Base-by-base conservation (phyloP, 2,113 vertebrate genomes). In the Lepisosteus oculatus region DNA sequence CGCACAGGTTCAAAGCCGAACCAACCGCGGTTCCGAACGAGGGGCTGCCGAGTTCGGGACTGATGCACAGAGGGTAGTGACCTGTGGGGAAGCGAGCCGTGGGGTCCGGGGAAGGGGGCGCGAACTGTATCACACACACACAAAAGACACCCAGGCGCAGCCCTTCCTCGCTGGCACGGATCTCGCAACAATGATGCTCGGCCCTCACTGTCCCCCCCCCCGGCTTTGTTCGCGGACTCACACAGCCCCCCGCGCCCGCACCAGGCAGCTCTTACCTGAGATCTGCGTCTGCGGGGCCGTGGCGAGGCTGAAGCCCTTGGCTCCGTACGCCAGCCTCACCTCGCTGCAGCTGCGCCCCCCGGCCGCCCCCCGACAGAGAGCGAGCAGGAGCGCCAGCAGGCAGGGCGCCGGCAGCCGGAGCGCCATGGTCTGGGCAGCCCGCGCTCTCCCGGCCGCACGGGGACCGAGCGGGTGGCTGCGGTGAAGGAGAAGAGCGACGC, bases 301-400 rank as follows among this genome's bases (percentile, higher is more conserved):
- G 79, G 79, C 87, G 8, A 92, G 92, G 64, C 90, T 90, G 87
- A 95, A 93, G 43, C 93, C 94, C 80, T 91, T 92, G 73, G 91
- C 90, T 11, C 90, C 83, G 81, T 94, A 93, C 85, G 90, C 91
- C 84, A 93, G 93, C 77, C 93, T 89, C 72, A 91, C 93, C 77
- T 95, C 93, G 55, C 85, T 78, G 85, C 95, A 95, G 87, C 90
- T 94, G 81, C 91, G 87, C 85, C 85, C 80, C 87, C 90, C 82
- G 82, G 83, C 72, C 77, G 84, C 85, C 81, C 84, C 44, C 81
- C 3, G 62, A 64, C 62, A 64, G 12, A 64, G 17, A 41, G 62
- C 14, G 17, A 64, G 17, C 62, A 64, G 17, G 62, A 64, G 42
- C 14, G 6, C 8, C 7, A 12, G 41, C 8, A 64, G 72, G 78